phyloP scores from a whole-genome alignment of 2,888 invertebrate genomes.

The Octonoba sinensis region DNA sequence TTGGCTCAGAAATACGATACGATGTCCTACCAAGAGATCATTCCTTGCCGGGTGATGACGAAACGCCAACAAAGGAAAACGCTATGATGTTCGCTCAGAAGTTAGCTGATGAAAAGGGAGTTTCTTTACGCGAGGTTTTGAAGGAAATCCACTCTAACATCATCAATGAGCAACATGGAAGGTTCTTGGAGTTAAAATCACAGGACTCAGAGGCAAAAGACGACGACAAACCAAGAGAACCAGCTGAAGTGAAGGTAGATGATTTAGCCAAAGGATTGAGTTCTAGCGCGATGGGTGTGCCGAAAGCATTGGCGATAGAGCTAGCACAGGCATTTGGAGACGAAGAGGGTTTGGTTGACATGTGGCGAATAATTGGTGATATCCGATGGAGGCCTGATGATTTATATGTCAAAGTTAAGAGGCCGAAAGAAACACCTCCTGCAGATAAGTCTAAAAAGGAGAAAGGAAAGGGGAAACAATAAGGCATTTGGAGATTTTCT shows the following conservation, averaged over 20 bases:
- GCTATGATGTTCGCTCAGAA: constrained; percentile 4
- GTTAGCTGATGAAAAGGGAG: constrained; percentile 41
- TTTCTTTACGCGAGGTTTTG: constrained; percentile 25
- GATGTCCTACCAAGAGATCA: neutral
- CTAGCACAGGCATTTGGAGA: neutral
- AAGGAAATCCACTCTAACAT: constrained; percentile 20
- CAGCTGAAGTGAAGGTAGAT: constrained; percentile 6
- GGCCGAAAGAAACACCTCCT: constrained; percentile 12
- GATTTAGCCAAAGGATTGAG: constrained; percentile 18
- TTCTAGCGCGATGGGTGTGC: constrained; percentile 2
- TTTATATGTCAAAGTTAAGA: constrained; percentile 12
- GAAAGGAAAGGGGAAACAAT: constrained; percentile 24
- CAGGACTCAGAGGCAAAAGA: neutral
- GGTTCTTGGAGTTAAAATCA: neutral
- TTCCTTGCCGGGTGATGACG: neutral
- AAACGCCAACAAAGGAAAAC: neutral
- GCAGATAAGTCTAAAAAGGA: constrained; percentile 11
- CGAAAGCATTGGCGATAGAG: constrained; percentile 12
- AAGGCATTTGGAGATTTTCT: neutral
- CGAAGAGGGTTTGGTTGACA: constrained; percentile 19
- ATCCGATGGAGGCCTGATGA: constrained; percentile 38
- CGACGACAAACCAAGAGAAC: neutral
- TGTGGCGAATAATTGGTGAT: constrained; percentile 32
- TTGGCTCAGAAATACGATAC: constrained; percentile 27
- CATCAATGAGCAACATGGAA: constrained; percentile 8